Base-by-base conservation (phyloP, 2,888 invertebrate species). In the Drosophila kuntzei region DNA sequence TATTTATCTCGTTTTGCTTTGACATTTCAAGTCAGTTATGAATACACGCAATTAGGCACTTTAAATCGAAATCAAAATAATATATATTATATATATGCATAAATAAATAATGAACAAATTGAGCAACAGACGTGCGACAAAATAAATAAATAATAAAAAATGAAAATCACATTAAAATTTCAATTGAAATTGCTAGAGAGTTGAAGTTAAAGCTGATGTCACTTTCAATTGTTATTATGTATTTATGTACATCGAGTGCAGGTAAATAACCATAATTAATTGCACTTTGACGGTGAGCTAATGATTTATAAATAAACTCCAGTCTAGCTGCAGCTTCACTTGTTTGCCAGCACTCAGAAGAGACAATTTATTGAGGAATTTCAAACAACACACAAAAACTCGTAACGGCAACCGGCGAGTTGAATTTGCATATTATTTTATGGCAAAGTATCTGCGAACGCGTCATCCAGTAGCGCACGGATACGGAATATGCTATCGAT, bases 221-320 rank as follows among this genome's bases (percentile, higher is more conserved):
- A 55, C 74, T 82, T 75, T 66, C 69, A 72, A 79, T 71, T 69
- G 61, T 66, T 68, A 60, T 75, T 64, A 41, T 60, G 53, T 59
- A 68, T 37, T 49, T 9, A 27, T 27, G 22, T 36, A 37, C 46
- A 62, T 37, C 18, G 65, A 58, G 59, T 29, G 49, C 27, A 60
- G 55, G 49, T 39, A 36, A 64, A 76, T 57, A 68, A 58, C 32
- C 60, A 73, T 63, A 18, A 70, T 63, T 71, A 59, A 66, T 66
- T 71, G 69, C 66, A 72, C 37, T 58, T 44, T 44, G 57, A 1
- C 12, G 54, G 49, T 71, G 84, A 84, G 81, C 60, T 84, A 83
- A 84, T 75, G 66, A 63, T 67, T 80, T 80, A 86, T 71, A 77
- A 83, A 83, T 86, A 86, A 70, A 65, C 55, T 37, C 14, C 25